Base-by-base conservation (phyloP, 2,797 vertebrate species). In the Ceyx erithaca region DNA sequence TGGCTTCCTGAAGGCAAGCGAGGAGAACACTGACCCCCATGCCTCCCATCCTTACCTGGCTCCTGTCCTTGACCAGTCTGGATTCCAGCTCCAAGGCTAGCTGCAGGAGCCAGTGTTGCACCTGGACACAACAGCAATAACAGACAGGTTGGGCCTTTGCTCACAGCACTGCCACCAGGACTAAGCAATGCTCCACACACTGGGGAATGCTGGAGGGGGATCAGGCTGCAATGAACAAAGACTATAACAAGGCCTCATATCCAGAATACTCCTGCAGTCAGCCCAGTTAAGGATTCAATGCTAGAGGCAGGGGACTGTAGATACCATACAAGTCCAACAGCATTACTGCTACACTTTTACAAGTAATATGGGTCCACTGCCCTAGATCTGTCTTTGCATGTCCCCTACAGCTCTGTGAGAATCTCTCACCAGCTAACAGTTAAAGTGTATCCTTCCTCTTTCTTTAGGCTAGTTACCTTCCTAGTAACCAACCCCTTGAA, bases 41-140 rank as follows among this genome's bases (percentile, higher is more conserved):
- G 28, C n/a, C 31, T 30, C 23, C 16, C 7, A 28, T 97, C 64
- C 97, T 98, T 96, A 99, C 99, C 97, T 96, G 98, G 73, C 98
- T 98, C 97, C 94, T 98, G 96, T 99, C 99, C 87, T 99, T 99
- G 72, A 87, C 98, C 83, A 99, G 97, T 87, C 99, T 98, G 87
- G 99, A 99, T 92, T 99, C 99, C 95, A 99, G 96, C 96, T 99
- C 99, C 57, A 98, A 98, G n/a, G 99, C 98, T 96, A 99, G 93
- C 51, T 99, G 99, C 94, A 99, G 94, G 46, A 99, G 98, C 99
- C 99, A 99, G 94, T 99, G 96, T 45, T 98, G 98, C 26, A 99
- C 98, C 99, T 99, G 97, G 69, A 94, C 58, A 84, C 70, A 85
- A 51, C 10, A 95, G n/a, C 0, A 19, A 16, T 33, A 66, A 87